Conservation (phyloP, 2,113 vertebrate genomes). For the Tetrao urogallus region DNA sequence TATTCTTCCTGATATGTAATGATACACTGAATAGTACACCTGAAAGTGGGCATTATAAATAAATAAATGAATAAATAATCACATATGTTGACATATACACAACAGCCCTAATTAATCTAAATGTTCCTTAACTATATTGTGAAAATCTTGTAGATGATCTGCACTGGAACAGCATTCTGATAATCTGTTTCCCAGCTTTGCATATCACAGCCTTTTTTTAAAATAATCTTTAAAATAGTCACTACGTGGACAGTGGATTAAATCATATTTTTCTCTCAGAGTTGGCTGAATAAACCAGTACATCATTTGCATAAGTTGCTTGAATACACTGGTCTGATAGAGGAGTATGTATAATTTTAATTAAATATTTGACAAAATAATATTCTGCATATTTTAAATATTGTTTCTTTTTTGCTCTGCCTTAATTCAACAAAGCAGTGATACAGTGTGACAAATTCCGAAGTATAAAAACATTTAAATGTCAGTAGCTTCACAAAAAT, state of each 20-base stretch:
- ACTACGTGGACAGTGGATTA: not conserved
- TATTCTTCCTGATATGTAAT: not conserved
- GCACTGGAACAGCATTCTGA: not conserved
- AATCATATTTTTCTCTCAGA: not conserved
- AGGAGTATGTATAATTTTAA: not conserved
- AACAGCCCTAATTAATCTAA: not conserved
- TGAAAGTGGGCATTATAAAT: not conserved
- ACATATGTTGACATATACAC: not conserved
- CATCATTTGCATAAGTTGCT: not conserved
- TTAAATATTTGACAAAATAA: not conserved
- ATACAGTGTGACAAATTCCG: not conserved
- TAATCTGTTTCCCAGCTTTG: not conserved
- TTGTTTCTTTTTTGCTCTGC: not conserved
- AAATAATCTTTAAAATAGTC: not conserved
- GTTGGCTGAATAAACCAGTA: not conserved
- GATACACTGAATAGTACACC: not conserved
- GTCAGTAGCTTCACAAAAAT: conserved; percentile 11
- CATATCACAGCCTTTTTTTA: not conserved
- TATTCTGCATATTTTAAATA: not conserved
- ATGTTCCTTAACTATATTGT: not conserved
- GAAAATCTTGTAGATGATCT: not conserved
- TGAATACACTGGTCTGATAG: not conserved
- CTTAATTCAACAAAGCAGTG: not conserved
- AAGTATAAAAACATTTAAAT: not conserved
- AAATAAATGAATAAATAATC: not conserved